phyloP scores from a whole-genome alignment of 2,888 invertebrate species.

The Cryptosula pallasiana region DNA sequence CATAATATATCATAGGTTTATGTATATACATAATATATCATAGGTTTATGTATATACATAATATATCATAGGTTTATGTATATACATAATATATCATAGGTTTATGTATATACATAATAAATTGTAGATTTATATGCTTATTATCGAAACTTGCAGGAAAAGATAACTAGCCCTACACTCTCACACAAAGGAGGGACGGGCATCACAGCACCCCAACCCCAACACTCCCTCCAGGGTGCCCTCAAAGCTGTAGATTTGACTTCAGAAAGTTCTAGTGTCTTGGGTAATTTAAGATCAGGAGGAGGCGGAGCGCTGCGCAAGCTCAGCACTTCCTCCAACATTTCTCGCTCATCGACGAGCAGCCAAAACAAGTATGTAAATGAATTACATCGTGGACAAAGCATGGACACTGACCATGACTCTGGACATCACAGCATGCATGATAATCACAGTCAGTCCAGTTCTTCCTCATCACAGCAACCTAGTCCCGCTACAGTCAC shows the following conservation, averaged over 20 bases:
- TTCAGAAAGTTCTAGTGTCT: constrained; percentile 90
- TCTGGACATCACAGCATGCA: constrained; percentile 48
- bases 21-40: too few relatives aligned
- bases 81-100: too few relatives aligned
- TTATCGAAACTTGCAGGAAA: neutral
- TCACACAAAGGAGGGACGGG: neutral
- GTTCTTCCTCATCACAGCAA: neutral
- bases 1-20: too few relatives aligned
- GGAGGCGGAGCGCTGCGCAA: constrained; percentile 25
- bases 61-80: too few relatives aligned
- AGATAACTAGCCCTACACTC: constrained; percentile 12
- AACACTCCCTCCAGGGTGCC: constrained; percentile 7
- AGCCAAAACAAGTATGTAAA: constrained; percentile 10
- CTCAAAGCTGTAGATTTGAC: constrained; percentile 68
- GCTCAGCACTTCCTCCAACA: constrained; percentile 9
- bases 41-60: too few relatives aligned
- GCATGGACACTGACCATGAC: constrained; percentile 32
- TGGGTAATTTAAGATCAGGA: constrained; percentile 58
- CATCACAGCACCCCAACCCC: neutral
- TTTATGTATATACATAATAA: too few relatives aligned
- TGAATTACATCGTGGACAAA: neutral
- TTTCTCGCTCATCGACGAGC: neutral
- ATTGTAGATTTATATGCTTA: too few relatives aligned
- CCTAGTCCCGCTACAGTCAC: neutral
- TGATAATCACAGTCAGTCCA: constrained; percentile 43